These are phyloP conservation scores for Choreutis nemorana DNA, from an alignment of 2,888 invertebrate species.

Conservation along the genomic window DNA sequence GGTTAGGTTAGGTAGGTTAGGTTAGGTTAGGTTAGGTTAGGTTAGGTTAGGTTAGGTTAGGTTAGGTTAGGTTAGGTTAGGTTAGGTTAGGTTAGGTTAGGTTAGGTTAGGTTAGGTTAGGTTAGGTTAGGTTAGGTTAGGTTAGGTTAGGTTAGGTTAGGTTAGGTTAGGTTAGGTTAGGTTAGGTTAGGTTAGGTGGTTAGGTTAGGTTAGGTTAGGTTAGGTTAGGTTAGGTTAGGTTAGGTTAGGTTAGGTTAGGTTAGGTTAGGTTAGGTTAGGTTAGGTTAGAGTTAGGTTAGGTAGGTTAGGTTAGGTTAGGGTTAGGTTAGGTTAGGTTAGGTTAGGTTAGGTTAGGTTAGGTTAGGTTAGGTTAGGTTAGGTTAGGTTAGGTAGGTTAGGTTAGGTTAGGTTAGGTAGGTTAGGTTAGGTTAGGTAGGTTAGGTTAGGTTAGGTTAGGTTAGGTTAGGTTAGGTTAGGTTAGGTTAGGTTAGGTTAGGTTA, in stretches of 20 bases:
- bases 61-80: constrained; percentile 14
- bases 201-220: constrained; percentile 11
- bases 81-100: constrained; percentile 15
- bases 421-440: constrained; percentile 15
- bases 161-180: constrained; percentile 2
- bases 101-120: constrained; percentile 13
- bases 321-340: constrained; percentile 15
- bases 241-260: constrained; percentile 13
- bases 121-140: constrained; percentile 7
- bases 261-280: constrained; percentile 14
- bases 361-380: constrained; percentile 14
- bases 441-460: constrained; percentile 16
- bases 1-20: constrained; percentile 4
- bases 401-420: constrained; percentile 18
- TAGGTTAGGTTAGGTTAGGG: constrained; percentile 12
- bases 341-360: constrained; percentile 15
- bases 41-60: constrained; percentile 13
- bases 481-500: constrained; percentile 13
- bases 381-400: constrained; percentile 16
- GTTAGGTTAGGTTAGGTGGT: constrained; percentile 11
- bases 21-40: constrained; percentile 12
- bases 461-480: constrained; percentile 14
- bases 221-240: constrained; percentile 13
- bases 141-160: constrained; percentile 14
- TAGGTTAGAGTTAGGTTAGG: constrained; percentile 11